These are phyloP conservation scores for Perizoma affinitatum DNA, from an alignment of 2,888 invertebrate species.

Conservation along the genomic window DNA sequence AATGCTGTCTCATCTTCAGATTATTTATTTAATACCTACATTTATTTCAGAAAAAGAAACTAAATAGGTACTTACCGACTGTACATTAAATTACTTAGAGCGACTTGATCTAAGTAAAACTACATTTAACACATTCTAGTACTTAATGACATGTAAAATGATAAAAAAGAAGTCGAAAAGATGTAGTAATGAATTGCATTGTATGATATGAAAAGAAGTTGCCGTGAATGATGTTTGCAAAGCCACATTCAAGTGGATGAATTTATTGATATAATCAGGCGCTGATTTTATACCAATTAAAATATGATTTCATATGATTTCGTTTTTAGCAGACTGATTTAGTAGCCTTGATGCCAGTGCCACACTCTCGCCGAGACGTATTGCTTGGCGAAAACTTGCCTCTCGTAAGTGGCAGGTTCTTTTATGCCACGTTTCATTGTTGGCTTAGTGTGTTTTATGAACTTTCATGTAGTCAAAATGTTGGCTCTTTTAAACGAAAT, in stretches of 20 bases:
- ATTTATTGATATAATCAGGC: conserved; percentile 4
- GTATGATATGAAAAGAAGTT: conserved; percentile 20
- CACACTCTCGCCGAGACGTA: too few relatives aligned
- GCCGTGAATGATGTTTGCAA: background rate
- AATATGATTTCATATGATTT: conserved; percentile 6
- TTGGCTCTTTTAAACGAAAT: conserved; percentile 1
- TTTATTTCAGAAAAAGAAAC: too few relatives aligned
- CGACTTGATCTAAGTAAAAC: too few relatives aligned
- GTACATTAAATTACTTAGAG: too few relatives aligned
- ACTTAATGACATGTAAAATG: conserved; percentile 3
- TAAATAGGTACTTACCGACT: too few relatives aligned
- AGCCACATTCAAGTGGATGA: conserved; percentile 1
- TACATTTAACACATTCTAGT: too few relatives aligned
- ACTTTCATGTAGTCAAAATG: background rate
- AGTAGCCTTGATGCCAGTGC: too few relatives aligned
- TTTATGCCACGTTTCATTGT: too few relatives aligned
- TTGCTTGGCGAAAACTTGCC: too few relatives aligned
- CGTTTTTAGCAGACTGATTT: background rate
- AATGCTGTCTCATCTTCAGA: background rate
- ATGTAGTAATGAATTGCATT: conserved; percentile 2
- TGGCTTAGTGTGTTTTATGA: too few relatives aligned
- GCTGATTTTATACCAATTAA: conserved; percentile 7
- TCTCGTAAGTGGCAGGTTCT: too few relatives aligned
- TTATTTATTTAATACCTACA: background rate
- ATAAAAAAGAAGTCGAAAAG: background rate